Base-by-base conservation (phyloP, 2,797 vertebrate genomes). In the Cheracebus regulus region DNA sequence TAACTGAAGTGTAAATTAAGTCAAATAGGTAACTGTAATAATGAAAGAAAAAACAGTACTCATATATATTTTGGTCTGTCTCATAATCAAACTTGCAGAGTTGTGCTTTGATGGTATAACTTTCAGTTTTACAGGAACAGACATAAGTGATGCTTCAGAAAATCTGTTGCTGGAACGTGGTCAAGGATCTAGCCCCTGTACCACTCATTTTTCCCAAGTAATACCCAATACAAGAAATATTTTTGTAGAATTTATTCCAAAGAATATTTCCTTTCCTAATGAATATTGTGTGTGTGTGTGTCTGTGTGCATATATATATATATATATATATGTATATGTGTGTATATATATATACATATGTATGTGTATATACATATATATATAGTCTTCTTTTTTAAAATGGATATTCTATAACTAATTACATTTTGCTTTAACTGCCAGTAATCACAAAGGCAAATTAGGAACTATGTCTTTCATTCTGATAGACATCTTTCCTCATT, bases 91-190 rank as follows among this genome's bases (percentile, higher is more conserved):
- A 36, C 58, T 78, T 39, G 44, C n/a, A 26, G 57, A 91, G 57
- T 13, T 78, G 22, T 72, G n/a, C 52, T 92, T 80, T 81, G 72
- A 96, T 75, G 67, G 55, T 75, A 1, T 82, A 46, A 75, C 41
- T 96, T 88, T 83, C n/a, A 36, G 24, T 75, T 95, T 85, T 72
- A 95, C 7, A 83, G 50, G 94, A 94, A 80, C 20, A 96, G 48
- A 87, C 26, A 73, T 52, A 90, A 39, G 36, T 88, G 33, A 89
- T 75, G 7, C 44, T 64, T 93, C 52, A 92, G 22, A 89, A 93
- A 73, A 94, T 75, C 78, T 84, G 52, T 33, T 89, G 33, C 52
- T 86, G 39, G 67, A 95, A 91, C 7, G 10, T 86, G 22, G 73
- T 86, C 9, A 26, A 79, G 36, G 70, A 86, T 41, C 80, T 8